These are phyloP conservation scores for Cheilosia vernalis DNA, from an alignment of 2,888 invertebrate genomes.

Conservation along the genomic window DNA sequence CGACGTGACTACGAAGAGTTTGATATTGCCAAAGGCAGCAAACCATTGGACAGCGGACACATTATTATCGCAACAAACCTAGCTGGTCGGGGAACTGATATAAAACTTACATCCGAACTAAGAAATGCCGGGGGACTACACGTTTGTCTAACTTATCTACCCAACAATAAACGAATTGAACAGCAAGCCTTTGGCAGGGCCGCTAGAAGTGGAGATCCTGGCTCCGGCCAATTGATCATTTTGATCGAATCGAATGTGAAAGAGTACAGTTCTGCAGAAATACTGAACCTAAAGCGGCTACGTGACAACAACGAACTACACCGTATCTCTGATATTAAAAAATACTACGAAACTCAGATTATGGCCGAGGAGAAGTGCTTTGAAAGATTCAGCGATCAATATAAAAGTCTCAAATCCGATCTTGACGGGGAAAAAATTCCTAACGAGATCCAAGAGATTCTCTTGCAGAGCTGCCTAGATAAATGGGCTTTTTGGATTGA, in stretches of 20 bases:
- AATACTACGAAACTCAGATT: constrained; percentile 3
- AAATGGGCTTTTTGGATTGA: constrained; percentile 38
- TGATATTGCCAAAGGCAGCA: background rate
- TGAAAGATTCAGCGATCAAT: background rate
- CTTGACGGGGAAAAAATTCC: background rate
- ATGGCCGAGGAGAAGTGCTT: background rate
- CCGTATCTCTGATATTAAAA: constrained; percentile 3
- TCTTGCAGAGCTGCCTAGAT: constrained; percentile 25
- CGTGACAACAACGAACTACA: background rate
- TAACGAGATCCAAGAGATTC: background rate
- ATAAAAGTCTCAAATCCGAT: background rate
- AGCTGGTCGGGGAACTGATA: constrained; percentile 76
- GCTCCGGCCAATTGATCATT: constrained; percentile 61
- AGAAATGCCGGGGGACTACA: constrained; percentile 80
- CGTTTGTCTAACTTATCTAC: constrained; percentile 81
- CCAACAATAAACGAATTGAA: constrained; percentile 81
- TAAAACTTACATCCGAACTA: constrained; percentile 78
- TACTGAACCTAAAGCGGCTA: background rate
- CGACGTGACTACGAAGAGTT: constrained; percentile 23
- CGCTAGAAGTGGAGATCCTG: constrained; percentile 80
- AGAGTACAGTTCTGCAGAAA: background rate
- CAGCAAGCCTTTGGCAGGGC: constrained; percentile 82
- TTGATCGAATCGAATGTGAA: background rate
- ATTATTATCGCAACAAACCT: constrained; percentile 81
- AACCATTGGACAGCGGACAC: constrained; percentile 68